Percentiles rank a stretch among this genome's conserved stretches.
Conservation (phyloP, 2,888 invertebrate species). For the Lasioglossum figueresi region DNA sequence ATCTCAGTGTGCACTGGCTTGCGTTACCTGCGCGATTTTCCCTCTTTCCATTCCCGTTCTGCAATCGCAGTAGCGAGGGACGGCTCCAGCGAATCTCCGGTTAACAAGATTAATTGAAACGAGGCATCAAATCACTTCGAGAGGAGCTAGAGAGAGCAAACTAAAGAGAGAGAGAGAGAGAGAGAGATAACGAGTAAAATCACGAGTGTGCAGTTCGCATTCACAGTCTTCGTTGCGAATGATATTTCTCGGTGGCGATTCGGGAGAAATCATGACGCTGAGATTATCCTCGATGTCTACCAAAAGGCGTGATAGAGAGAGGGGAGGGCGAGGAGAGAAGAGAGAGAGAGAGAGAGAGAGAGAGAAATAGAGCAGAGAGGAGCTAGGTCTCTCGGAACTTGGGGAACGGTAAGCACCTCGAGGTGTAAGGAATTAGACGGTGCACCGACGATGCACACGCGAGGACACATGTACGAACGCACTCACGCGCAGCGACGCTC, state of each 20-base stretch:
- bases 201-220: conserved; percentile 32
- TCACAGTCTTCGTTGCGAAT: conserved; percentile 8
- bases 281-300: conserved; percentile 31
- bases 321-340: neutral
- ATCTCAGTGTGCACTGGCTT: neutral
- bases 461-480: conserved; percentile 21
- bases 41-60: neutral
- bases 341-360: neutral
- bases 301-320: neutral
- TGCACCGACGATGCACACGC: conserved; percentile 38
- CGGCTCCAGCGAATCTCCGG: neutral
- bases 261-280: conserved; percentile 56
- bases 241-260: conserved; percentile 52
- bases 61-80: neutral
- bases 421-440: conserved; percentile 62
- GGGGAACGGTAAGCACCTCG: conserved; percentile 50
- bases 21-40: neutral
- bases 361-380: conserved; percentile 27
- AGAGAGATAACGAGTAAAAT: conserved; percentile 7
- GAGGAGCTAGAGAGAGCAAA: neutral
- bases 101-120: conserved; percentile 15
- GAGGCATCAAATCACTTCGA: conserved; percentile 21
- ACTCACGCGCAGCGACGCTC: conserved; percentile 21
- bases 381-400: conserved; percentile 39
- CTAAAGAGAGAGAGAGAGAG: neutral